A percentile compares a stretch with the other conserved stretches of the same genome.
phyloP scores from a whole-genome alignment of 2,113 vertebrate species.

The Platycercus adscitus region DNA sequence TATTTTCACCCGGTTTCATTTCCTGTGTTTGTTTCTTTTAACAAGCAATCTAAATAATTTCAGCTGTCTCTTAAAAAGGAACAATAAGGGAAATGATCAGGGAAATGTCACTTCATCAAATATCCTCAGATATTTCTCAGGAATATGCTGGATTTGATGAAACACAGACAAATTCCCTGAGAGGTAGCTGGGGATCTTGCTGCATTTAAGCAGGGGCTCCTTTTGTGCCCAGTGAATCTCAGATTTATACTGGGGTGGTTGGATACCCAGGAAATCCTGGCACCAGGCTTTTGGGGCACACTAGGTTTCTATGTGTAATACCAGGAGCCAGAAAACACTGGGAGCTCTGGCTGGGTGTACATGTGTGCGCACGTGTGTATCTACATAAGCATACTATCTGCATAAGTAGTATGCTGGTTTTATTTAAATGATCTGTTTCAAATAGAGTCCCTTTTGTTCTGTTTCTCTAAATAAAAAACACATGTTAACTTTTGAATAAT shows the following conservation, averaged over 20 bases:
- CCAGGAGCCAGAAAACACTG: neutral
- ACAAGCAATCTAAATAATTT: slow-evolving; percentile 55
- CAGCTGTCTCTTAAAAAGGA: slow-evolving; percentile 28
- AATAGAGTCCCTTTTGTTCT: slow-evolving; percentile 20
- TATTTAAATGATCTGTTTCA: slow-evolving; percentile 32
- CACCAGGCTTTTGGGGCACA: rapidly evolving
- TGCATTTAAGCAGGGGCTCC: neutral
- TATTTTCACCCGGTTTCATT: slow-evolving; percentile 59
- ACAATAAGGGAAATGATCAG: slow-evolving; percentile 39
- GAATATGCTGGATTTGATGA: neutral
- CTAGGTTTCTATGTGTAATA: neutral
- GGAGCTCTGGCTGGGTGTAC: neutral
- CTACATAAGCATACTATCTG: neutral
- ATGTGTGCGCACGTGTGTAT: neutral
- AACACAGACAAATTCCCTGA: neutral
- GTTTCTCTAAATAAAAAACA: slow-evolving; percentile 42
- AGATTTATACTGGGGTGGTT: neutral
- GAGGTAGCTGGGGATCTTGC: neutral
- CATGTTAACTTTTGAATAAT: slow-evolving; percentile 4
- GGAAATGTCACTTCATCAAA: slow-evolving; percentile 41
- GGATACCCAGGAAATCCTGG: neutral
- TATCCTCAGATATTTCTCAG: neutral
- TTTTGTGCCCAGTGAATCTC: neutral
- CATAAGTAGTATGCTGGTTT: neutral
- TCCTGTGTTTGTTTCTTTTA: slow-evolving; percentile 66